Evolutionary conservation across 1,140 invertebrate species (phyloP), one percentile per base, ranked within the genome.

Genomic region (Cotesia vestalis): DNA sequence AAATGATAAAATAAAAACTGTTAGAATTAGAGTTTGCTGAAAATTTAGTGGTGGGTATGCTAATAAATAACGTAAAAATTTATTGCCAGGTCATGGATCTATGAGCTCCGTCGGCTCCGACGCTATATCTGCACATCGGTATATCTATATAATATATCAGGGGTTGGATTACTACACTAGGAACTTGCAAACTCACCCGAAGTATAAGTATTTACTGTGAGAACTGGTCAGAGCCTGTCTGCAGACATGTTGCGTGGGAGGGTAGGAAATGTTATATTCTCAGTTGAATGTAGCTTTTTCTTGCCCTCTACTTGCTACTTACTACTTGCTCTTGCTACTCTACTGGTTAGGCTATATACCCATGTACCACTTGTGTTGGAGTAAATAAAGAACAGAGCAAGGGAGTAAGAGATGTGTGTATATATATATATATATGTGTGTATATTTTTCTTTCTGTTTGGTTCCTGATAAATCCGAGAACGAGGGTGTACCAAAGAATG

Each of bases 141-240:
- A 20, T 38, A n/a, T 71, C 20, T 62, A 14, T 62, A 27, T 27
- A 59, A 36, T 61, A 66, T 66, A 57, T 59, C 51, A 51, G 52
- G 62, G 36, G 59, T 81, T 72, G 83, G 82, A 84, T 83, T 80
- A 82, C 81, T 79, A 46, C 40, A 46, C 40, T 77, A 80, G 77
- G 73, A 84, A 86, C 80, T 85, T 86, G 85, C 85, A 86, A 67
- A 86, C 85, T 86, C 85, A 86, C 84, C 82, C 79, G 77, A 79
- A 74, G 78, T 86, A 86, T 86, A 79, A 74, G 78, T 86, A 86
- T 86, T 86, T 86, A 86, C 80, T 83, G 84, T 86, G 84, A 84
- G 85, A 86, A 86, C 83, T 72, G 84, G 84, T 84, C 85, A 84
- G 84, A 73, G 40, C 6, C 76, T 76, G 46, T 73, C 51, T 53